Evolutionary conservation across 2,113 vertebrate species (phyloP), one percentile per base, ranked within the genome.

Genomic region (Neogale vison): DNA sequence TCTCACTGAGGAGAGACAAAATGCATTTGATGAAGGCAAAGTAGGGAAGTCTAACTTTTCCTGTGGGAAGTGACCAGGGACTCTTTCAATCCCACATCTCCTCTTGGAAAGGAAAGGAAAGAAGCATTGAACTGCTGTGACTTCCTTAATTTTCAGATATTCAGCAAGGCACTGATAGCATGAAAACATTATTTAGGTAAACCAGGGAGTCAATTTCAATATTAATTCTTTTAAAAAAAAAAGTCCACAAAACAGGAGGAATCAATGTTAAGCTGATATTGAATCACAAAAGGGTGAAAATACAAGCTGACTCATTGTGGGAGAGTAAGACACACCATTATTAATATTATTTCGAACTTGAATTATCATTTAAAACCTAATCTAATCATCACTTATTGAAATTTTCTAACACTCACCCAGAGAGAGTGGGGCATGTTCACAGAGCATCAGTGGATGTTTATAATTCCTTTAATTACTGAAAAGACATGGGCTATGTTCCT

Each of bases 381-480:
- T 96, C 52, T 95, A 95, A 93, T 82, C 81, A 86, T 29, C 26
- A 31, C 52, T 84, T 93, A 88, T 74, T 80, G 93, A 94, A 96
- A 96, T 55, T 92, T 90, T 93, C 65, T 93, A 95, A 92, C 63
- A 94, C 50, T 87, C 18, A 82, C 47, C 42, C 39, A 86, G 69
- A 83, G 50, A 93, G 11, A 85, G 59, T 42, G 57, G 11, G 47
- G 31, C 71, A 95, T 93, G 39, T 34, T 95, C 79, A 76, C 6
- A 47, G 74, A 52, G n/a, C 55, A 77, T 79, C 50, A 74, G 23
- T 50, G 63, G 71, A 90, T 80, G 42, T 21, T 79, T 69, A 77
- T 92, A 95, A 98, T 96, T 97, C 20, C 59, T 96, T 77, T 96
- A 96, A 98, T 97, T 95, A 96, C n/a, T 47, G 88, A 93, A 96